Evolutionary conservation across 2,797 vertebrate species (phyloP), one percentile per base, ranked within the genome.

Genomic region (Dicrostonyx torquatus): DNA sequence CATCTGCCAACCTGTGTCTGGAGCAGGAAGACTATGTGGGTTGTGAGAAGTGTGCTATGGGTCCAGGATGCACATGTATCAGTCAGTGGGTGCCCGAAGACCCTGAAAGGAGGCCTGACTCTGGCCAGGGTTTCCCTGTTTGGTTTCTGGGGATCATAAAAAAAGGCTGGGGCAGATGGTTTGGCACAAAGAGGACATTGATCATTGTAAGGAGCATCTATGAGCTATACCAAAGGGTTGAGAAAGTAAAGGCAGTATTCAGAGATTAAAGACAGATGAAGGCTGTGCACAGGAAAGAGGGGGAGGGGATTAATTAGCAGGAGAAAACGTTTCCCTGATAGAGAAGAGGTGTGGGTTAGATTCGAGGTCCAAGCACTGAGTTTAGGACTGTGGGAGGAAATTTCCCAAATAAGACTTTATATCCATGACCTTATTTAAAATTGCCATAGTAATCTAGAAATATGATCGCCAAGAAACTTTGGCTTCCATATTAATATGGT

Each of bases 11-110:
- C 15, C 1, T 48, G 31, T 34, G 37, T 45, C n/a, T 53, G 9
- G 72, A 68, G 31, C 48, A 34, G 15, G 3, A 5, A 37, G 26
- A 4, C 29, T 24, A n/a, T 77, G 5, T 34, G 15, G 62, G 31
- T 26, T 43, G 1, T n/a, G 31, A 4, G 0, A 0, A 29, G 24
- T 22, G 11, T 0, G 3, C 1, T 5, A 6, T 8, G 29, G 2
- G 0, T n/a, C 6, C 6, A 53, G 34, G 66, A 68, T 18, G 34
- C 34, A n/a, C 34, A 34, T 31, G 48, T 15, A 72, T 0, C 64
- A 12, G 70, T 73, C 1, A 13, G 8, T 10, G 6, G 78, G 24
- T 82, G 1, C 7, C 1, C 5, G n/a, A 24, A 62, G 17, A 31
- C 22, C 6, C 26, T 77, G 11, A 48, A 77, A 78, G 40, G 14